phyloP scores from a whole-genome alignment of 2,888 invertebrate genomes.

The Junonia oenone region DNA sequence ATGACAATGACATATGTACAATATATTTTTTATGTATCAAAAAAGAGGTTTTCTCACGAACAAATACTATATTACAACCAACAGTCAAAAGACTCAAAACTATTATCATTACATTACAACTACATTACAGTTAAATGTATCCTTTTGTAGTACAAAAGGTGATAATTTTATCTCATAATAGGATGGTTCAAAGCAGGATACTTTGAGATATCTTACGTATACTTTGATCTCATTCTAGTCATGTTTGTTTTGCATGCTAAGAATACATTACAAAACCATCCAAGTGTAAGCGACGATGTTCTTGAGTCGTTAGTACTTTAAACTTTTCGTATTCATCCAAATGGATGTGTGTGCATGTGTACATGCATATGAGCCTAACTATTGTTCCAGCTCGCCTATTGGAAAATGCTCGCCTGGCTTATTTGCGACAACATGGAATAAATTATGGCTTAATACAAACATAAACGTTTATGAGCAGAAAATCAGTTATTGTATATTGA shows the following conservation, averaged over 20 bases:
- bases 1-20: no score
- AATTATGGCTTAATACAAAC: background rate
- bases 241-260: background rate
- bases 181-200: no score
- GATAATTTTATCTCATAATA: no score
- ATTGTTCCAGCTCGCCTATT: conserved; percentile 6
- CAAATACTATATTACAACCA: no score
- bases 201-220: background rate
- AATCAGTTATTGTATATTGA: background rate
- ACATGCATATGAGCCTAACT: background rate
- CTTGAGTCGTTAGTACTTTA: conserved; percentile 4
- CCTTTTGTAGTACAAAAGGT: no score
- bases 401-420: conserved; percentile 1
- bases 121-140: no score
- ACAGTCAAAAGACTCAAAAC: no score
- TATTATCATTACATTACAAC: no score
- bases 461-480: background rate
- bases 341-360: background rate
- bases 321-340: background rate
- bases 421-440: background rate
- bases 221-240: no score
- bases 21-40: no score
- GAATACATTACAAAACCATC: background rate
- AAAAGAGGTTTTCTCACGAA: no score
- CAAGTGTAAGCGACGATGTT: background rate